These are phyloP conservation scores for Smutsia gigantea DNA, from an alignment of 2,797 vertebrate species.

Conservation along the genomic window DNA sequence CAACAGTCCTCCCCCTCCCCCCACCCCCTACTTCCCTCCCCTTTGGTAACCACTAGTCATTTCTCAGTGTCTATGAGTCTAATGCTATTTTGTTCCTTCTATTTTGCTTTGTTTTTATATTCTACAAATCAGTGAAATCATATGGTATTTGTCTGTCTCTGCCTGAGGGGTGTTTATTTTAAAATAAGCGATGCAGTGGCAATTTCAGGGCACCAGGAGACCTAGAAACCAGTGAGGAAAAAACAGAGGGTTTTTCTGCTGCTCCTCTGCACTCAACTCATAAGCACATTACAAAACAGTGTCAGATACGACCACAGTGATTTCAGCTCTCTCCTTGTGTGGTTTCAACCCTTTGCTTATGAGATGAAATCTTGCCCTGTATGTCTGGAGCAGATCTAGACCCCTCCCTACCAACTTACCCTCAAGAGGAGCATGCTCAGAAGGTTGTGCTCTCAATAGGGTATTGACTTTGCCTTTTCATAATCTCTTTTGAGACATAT, in stretches of 20 bases:
- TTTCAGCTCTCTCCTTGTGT: not conserved
- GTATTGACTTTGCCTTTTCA: not conserved
- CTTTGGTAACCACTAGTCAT: too few species aligned
- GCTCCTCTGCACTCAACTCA: not conserved
- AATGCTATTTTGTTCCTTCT: too few species aligned
- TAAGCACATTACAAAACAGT: not conserved
- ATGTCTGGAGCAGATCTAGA: not conserved
- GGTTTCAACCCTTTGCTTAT: not conserved
- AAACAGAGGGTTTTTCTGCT: not conserved
- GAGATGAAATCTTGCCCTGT: not conserved
- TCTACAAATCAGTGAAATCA: too few species aligned
- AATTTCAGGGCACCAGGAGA: not conserved
- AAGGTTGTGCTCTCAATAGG: not conserved
- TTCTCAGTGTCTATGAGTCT: too few species aligned
- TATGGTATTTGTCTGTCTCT: too few species aligned
- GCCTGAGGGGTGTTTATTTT: constrained; percentile 9
- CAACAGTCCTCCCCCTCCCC: too few species aligned
- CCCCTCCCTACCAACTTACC: not conserved
- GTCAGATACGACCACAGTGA: not conserved
- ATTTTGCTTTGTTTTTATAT: too few species aligned
- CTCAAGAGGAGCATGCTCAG: not conserved
- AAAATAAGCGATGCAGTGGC: not conserved
- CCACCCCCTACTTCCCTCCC: too few species aligned
- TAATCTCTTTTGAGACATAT: not conserved
- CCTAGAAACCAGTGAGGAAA: not conserved